A percentile compares a stretch with the other conserved stretches of the same genome.
phyloP scores from a whole-genome alignment of 1,140 invertebrate genomes.

The Cepaea nemoralis region DNA sequence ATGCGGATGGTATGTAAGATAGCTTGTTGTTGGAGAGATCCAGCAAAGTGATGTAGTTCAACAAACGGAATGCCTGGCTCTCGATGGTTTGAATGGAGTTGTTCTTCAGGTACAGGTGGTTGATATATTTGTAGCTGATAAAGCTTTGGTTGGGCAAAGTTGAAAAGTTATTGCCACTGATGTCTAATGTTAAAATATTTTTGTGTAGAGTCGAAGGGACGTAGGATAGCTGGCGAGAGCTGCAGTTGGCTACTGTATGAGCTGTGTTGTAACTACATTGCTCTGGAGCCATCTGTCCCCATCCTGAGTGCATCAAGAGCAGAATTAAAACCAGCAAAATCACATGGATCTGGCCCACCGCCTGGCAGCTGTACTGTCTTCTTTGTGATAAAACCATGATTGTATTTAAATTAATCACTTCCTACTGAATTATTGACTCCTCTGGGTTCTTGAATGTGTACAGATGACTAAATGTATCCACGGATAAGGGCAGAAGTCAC shows the following conservation, averaged over 20 bases:
- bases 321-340: neutral
- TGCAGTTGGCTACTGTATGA: constrained; percentile 61
- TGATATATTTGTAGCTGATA: constrained; percentile 55
- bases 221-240: constrained; percentile 41
- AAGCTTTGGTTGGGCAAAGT: constrained; percentile 51
- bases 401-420: too few species aligned
- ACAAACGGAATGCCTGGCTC: constrained; percentile 52
- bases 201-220: constrained; percentile 59
- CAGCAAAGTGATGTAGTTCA: constrained; percentile 54
- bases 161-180: constrained; percentile 56
- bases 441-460: too few species aligned
- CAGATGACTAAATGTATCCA: too few species aligned
- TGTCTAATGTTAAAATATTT: constrained; percentile 56
- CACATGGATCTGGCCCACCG: too few species aligned
- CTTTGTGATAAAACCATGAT: too few species aligned
- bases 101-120: constrained; percentile 57
- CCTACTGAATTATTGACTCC: too few species aligned
- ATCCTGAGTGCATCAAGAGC: neutral
- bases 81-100: constrained; percentile 59
- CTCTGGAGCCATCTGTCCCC: neutral
- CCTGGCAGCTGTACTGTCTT: too few species aligned
- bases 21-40: constrained; percentile 65
- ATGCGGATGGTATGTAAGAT: constrained; percentile 48
- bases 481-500: too few species aligned
- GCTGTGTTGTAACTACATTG: constrained; percentile 36